Percentiles rank a stretch among this genome's conserved stretches.
phyloP scores from a whole-genome alignment of 2,888 invertebrate genomes.

The Acrobasis suavella region DNA sequence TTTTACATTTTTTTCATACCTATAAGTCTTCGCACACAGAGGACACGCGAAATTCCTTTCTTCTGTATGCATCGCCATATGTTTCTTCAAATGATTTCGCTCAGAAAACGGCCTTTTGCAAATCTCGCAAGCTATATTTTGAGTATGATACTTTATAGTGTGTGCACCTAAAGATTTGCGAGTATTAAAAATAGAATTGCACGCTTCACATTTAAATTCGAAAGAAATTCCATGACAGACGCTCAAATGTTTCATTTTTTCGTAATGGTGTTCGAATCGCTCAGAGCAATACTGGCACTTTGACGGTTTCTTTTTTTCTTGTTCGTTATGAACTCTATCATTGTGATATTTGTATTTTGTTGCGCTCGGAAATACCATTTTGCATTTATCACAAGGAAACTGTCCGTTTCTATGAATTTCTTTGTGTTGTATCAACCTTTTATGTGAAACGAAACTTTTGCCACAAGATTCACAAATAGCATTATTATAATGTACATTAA shows the following conservation, averaged over 20 bases:
- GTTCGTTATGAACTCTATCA: slow-evolving; percentile 30
- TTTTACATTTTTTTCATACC: slow-evolving; percentile 36
- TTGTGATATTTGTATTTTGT: slow-evolving; percentile 36
- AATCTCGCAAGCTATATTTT: slow-evolving; percentile 35
- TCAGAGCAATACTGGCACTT: slow-evolving; percentile 35
- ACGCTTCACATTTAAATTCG: slow-evolving; percentile 31
- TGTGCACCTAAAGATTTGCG: slow-evolving; percentile 33
- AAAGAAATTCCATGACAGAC: slow-evolving; percentile 31
- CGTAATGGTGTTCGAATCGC: slow-evolving; percentile 37
- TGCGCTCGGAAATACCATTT: slow-evolving; percentile 28
- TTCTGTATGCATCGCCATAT: slow-evolving; percentile 36
- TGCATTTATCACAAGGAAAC: slow-evolving; percentile 33
- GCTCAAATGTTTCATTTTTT: slow-evolving; percentile 35
- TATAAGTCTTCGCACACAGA: slow-evolving; percentile 35
- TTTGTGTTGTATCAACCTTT: slow-evolving; percentile 32
- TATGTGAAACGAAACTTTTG: slow-evolving; percentile 33
- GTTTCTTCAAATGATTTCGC: slow-evolving; percentile 32
- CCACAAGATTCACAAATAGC: slow-evolving; percentile 37
- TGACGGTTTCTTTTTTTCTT: slow-evolving; percentile 29
- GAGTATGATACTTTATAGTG: slow-evolving; percentile 33
- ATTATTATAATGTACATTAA: slow-evolving; percentile 36
- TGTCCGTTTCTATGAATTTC: slow-evolving; percentile 32
- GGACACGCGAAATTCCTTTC: slow-evolving; percentile 34
- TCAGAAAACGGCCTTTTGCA: slow-evolving; percentile 36
- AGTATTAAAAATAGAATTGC: slow-evolving; percentile 30